Percentiles rank a stretch among this genome's conserved stretches.
Evolutionary conservation across 2,797 vertebrate genomes (phyloP).

Genomic region (Tarsius wallacei): DNA sequence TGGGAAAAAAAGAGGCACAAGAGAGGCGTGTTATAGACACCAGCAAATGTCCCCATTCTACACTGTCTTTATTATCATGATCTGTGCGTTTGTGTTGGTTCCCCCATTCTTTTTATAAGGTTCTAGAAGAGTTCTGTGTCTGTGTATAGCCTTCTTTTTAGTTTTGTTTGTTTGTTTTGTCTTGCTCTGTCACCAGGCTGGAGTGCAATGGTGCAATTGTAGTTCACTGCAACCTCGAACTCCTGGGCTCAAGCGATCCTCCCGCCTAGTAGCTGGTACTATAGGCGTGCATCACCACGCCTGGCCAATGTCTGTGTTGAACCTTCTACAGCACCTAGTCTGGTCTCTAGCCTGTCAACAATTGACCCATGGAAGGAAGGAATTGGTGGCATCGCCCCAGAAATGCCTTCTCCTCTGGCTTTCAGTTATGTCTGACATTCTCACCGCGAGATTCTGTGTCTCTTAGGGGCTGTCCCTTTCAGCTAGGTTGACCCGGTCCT

Average conservation of each 20-base stretch:
- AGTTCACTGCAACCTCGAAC: too few species aligned
- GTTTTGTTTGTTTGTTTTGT: too few species aligned
- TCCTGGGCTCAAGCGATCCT: too few species aligned
- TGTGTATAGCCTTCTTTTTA: background rate
- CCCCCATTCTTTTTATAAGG: background rate
- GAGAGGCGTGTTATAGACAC: background rate
- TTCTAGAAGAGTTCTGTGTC: background rate
- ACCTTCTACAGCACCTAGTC: background rate
- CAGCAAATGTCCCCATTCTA: background rate
- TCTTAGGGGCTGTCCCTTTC: background rate
- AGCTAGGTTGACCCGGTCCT: background rate
- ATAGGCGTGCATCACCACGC: too few species aligned
- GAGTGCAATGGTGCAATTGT: too few species aligned
- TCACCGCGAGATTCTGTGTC: background rate
- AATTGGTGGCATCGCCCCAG: background rate
- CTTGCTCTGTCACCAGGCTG: too few species aligned
- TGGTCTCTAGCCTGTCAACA: background rate
- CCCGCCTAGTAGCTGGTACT: too few species aligned
- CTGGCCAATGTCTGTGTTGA: background rate
- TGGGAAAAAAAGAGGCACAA: slow-evolving; percentile 25
- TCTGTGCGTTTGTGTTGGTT: background rate
- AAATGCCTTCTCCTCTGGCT: slow-evolving; percentile 11
- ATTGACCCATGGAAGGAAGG: background rate
- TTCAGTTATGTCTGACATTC: background rate
- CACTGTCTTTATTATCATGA: background rate